phyloP scores from a whole-genome alignment of 2,113 vertebrate species.

The Gulo gulo region DNA sequence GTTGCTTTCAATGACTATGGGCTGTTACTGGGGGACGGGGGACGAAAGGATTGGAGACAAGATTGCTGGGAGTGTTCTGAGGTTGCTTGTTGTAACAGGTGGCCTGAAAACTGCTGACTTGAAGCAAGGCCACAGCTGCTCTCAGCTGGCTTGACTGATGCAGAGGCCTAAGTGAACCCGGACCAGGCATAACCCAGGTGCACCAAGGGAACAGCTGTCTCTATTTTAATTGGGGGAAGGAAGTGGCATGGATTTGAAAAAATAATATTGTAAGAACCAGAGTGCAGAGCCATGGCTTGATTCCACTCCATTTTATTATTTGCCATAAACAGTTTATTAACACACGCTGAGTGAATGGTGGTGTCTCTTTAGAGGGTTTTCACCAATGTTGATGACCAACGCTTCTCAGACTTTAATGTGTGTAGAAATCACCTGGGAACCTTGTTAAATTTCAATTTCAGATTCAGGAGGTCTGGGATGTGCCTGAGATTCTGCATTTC shows the following conservation, averaged over 20 bases:
- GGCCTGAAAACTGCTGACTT: conserved; percentile 17
- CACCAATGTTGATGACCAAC: neutral
- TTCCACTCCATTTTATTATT: neutral
- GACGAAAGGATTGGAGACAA: conserved; percentile 30
- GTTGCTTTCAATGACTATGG: conserved; percentile 57
- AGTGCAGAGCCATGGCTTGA: neutral
- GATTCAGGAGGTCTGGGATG: neutral
- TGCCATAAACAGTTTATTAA: conserved; percentile 8
- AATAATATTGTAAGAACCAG: neutral
- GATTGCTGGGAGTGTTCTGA: conserved; percentile 36
- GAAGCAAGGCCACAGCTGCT: conserved; percentile 37
- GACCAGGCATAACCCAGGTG: neutral
- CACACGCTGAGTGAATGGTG: neutral
- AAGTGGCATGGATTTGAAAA: conserved; percentile 8
- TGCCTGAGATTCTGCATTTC: neutral
- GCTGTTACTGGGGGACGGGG: neutral
- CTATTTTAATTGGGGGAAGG: neutral
- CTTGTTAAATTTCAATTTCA: neutral
- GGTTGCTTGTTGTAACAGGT: conserved; percentile 32
- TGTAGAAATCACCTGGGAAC: neutral
- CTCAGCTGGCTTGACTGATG: neutral
- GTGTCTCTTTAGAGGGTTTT: neutral
- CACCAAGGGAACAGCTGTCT: neutral
- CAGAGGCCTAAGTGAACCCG: neutral
- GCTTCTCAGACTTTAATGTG: neutral